These are phyloP conservation scores for Lichenostomus cassidix DNA, from an alignment of 2,113 vertebrate genomes.

Conservation along the genomic window DNA sequence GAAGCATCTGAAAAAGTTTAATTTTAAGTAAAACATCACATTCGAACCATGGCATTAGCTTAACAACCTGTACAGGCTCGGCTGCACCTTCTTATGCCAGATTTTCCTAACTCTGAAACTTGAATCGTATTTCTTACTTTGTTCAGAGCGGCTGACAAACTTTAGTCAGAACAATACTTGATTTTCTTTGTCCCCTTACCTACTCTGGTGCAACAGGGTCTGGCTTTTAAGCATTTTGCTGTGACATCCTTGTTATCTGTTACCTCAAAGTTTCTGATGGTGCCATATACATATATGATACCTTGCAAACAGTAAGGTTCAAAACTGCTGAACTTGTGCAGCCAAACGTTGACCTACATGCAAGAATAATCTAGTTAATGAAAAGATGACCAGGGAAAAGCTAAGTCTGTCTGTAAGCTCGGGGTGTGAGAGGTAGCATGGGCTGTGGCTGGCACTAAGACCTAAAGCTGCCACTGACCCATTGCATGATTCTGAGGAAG, in stretches of 20 bases:
- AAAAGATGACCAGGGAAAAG: not conserved
- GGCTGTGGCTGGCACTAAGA: not conserved
- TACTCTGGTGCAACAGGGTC: not conserved
- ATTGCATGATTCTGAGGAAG: not conserved
- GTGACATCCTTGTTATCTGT: not conserved
- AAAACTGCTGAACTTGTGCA: not conserved
- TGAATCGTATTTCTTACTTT: not conserved
- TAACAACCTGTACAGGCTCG: not conserved
- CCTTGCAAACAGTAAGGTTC: not conserved
- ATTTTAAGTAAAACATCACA: not conserved
- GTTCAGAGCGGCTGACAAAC: not conserved
- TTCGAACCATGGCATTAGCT: not conserved
- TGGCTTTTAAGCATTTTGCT: not conserved
- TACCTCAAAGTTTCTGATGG: not conserved
- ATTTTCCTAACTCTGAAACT: not conserved
- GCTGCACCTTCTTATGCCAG: not conserved
- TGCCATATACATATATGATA: not conserved
- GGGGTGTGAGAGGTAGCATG: not conserved
- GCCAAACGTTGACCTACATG: not conserved
- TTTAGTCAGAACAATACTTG: not conserved
- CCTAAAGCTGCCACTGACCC: not conserved
- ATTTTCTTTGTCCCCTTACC: not conserved
- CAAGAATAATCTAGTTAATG: not conserved
- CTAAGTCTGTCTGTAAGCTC: not conserved
- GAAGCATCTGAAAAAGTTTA: not conserved